These are phyloP conservation scores for Onychomys leucogaster DNA, from an alignment of 2,797 vertebrate species.

Conservation along the genomic window DNA sequence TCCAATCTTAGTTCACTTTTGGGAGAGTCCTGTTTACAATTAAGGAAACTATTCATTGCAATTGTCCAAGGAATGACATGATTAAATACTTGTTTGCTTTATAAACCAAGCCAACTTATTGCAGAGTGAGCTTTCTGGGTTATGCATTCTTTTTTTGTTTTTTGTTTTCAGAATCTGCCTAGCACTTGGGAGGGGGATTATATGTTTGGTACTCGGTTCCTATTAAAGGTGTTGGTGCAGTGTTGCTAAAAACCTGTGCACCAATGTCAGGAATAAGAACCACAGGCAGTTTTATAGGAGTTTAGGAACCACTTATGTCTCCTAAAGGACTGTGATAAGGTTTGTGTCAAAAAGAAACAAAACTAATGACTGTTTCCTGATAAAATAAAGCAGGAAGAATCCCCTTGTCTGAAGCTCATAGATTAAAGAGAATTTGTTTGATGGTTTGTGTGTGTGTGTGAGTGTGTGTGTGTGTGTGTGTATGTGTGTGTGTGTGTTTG, in stretches of 20 bases:
- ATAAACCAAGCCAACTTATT: constrained; percentile 55
- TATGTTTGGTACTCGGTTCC: constrained; percentile 1
- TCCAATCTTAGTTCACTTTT: constrained; percentile 55
- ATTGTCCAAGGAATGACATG: constrained; percentile 50
- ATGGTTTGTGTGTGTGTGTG: background rate
- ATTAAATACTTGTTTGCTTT: constrained; percentile 58
- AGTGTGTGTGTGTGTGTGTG: background rate
- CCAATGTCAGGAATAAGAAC: background rate
- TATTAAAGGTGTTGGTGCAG: background rate
- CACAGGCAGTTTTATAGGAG: background rate
- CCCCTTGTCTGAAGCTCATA: background rate
- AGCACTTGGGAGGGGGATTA: background rate
- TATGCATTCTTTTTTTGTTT: background rate
- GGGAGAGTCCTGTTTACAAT: constrained; percentile 61
- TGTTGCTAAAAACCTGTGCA: constrained; percentile 34
- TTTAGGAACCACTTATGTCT: background rate
- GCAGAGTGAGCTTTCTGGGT: constrained; percentile 14
- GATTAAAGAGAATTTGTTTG: background rate
- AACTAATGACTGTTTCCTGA: background rate
- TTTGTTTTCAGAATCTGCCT: constrained; percentile 41
- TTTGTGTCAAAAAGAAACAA: constrained; percentile 18
- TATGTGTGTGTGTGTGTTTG: background rate
- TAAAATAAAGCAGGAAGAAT: constrained; percentile 23
- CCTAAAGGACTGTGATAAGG: background rate
- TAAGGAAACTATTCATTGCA: constrained; percentile 55